Base-by-base conservation (phyloP, 2,888 invertebrate genomes). In the Thyatira batis region DNA sequence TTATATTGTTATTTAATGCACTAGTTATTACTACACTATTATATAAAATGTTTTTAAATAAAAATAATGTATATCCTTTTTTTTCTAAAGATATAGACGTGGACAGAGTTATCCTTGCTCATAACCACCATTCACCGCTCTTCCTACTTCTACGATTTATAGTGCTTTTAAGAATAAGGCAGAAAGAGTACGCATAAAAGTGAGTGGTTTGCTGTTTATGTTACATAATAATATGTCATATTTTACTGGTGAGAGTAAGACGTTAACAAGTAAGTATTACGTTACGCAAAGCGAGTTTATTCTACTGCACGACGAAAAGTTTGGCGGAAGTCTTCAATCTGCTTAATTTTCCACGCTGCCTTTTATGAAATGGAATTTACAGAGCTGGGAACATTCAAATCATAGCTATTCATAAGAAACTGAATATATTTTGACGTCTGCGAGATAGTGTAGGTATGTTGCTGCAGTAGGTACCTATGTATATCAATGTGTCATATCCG, bases 321-420 rank as follows among this genome's bases (percentile, higher is more conserved):
- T 67, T 50, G 53, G 53, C 56, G 62, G 61, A 64, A 65, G 57
- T 63, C 60, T 72, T 69, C 66, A 73, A 73, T 73, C 67, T 69
- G 63, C 67, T 68, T 72, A 67, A 75, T 73, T 75, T 63, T 61
- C 65, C 56, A 58, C 65, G 58, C 61, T 63, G 63, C 63, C 62
- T 58, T 72, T 72, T 67, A 64, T 67, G 60, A 67, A 70, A 75
- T 72, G 58, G 64, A 63, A 69, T 72, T 72, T 71, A 55, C 66
- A 67, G 67, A 61, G 52, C 56, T 61, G 63, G 66, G 62, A 68
- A 62, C 54, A 57, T 57, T 44, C 52, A 59, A 46, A 25, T 48
- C 25, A 27, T 57, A 52, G 50, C 53, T 58, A 55, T 57, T 52
- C 51, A 48, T 43, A 53, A 55, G 53, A 57, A 50, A 55, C 55